phyloP scores from a whole-genome alignment of 2,797 vertebrate genomes.

The Lacerta bilineata region DNA sequence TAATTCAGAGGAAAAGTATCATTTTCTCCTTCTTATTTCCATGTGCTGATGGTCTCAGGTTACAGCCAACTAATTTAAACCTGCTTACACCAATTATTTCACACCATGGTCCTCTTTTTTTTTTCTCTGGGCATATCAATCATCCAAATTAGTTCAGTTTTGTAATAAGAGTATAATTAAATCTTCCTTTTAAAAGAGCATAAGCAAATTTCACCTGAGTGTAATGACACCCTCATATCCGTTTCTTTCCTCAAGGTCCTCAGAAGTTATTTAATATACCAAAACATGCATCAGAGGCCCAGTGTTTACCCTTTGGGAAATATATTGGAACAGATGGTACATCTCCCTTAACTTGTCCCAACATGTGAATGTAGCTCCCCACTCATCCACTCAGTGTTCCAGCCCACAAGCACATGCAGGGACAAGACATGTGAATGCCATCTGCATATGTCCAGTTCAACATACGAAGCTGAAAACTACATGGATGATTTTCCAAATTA shows the following conservation, averaged over 20 bases:
- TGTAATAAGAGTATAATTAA: slow-evolving; percentile 14
- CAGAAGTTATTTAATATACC: slow-evolving; percentile 35
- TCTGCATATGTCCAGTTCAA: too few species aligned
- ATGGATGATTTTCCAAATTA: too few species aligned
- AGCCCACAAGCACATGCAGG: too few species aligned
- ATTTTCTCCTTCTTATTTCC: slow-evolving; percentile 21
- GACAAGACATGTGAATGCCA: too few species aligned
- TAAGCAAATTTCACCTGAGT: slow-evolving; percentile 29
- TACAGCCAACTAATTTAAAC: slow-evolving; percentile 44
- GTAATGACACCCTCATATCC: slow-evolving; percentile 34
- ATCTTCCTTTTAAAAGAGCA: slow-evolving; percentile 32
- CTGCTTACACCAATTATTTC: slow-evolving; percentile 32
- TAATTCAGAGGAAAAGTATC: slow-evolving; percentile 15
- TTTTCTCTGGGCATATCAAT: slow-evolving; percentile 25
- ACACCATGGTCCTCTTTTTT: slow-evolving; percentile 8
- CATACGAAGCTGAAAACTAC: too few species aligned
- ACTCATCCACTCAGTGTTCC: background rate
- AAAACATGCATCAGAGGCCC: background rate
- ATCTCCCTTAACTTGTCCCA: background rate
- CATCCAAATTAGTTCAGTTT: slow-evolving; percentile 15
- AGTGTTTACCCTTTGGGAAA: background rate
- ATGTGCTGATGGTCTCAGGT: background rate
- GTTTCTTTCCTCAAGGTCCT: slow-evolving; percentile 22
- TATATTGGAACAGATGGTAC: background rate
- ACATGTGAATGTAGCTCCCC: background rate